These are phyloP conservation scores for Drosophila sp. DNA, from an alignment of 1,140 invertebrate genomes.

Conservation along the genomic window DNA sequence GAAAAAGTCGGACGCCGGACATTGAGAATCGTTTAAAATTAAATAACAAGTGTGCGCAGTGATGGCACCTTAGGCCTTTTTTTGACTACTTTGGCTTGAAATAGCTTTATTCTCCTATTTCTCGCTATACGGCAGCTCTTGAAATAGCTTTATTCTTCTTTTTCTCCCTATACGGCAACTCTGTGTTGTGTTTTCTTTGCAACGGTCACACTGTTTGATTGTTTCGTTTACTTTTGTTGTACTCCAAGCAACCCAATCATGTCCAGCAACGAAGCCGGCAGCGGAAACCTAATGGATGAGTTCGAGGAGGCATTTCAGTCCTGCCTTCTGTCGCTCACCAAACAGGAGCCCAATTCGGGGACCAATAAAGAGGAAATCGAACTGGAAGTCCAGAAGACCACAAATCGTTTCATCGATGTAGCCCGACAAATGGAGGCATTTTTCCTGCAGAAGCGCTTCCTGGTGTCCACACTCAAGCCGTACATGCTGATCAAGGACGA, in stretches of 20 bases:
- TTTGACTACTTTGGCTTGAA: too few relatives aligned
- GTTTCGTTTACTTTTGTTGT: slow-evolving; percentile 18
- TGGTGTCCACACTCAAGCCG: slow-evolving; percentile 94
- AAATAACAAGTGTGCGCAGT: slow-evolving; percentile 1
- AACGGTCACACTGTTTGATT: not conserved
- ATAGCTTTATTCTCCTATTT: too few relatives aligned
- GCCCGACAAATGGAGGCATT: slow-evolving; percentile 97
- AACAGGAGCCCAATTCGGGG: slow-evolving; percentile 88
- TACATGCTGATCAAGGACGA: slow-evolving; percentile 96
- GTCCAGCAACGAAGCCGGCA: slow-evolving; percentile 91
- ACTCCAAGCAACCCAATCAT: slow-evolving; percentile 82
- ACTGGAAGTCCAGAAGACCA: slow-evolving; percentile 93
- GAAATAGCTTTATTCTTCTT: too few relatives aligned
- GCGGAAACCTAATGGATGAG: slow-evolving; percentile 92
- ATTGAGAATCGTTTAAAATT: slow-evolving; percentile 23
- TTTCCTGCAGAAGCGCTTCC: slow-evolving; percentile 95
- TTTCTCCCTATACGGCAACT: not conserved
- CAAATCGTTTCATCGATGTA: slow-evolving; percentile 93
- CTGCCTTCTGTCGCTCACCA: slow-evolving; percentile 92
- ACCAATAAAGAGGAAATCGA: slow-evolving; percentile 93
- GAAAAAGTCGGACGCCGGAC: slow-evolving; percentile 22
- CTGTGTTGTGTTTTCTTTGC: not conserved
- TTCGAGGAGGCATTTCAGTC: slow-evolving; percentile 95
- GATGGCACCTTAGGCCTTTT: not conserved
- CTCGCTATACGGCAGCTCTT: not conserved